Percentiles rank a stretch among this genome's conserved stretches.
These are phyloP conservation scores for Scalopus aquaticus DNA, from an alignment of 2,113 vertebrate species.

Conservation along the genomic window DNA sequence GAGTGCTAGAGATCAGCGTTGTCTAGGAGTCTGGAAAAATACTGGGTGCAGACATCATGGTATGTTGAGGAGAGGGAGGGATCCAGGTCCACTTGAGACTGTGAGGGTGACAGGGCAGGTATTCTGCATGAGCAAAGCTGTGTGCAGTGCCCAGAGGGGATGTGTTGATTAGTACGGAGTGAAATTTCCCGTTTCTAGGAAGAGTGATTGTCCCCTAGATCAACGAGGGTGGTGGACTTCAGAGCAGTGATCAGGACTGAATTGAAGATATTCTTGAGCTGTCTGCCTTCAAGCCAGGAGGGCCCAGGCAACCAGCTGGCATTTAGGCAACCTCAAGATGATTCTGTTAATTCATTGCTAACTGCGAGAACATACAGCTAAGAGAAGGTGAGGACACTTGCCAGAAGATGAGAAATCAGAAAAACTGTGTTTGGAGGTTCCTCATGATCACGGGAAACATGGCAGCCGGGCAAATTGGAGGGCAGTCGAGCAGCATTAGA, in stretches of 20 bases:
- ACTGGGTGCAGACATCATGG: background rate
- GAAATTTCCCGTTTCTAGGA: background rate
- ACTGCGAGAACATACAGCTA: rapidly evolving
- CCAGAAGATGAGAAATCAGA: too few relatives aligned
- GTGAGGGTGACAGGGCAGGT: rapidly evolving
- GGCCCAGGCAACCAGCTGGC: background rate
- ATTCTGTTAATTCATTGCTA: background rate
- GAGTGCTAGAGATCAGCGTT: background rate
- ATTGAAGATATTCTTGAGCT: background rate
- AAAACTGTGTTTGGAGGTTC: background rate
- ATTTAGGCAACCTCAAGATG: background rate
- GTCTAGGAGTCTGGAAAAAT: background rate
- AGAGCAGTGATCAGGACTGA: background rate
- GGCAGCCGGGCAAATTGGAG: too few relatives aligned
- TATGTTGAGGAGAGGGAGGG: background rate
- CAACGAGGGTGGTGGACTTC: background rate
- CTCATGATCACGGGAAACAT: too few relatives aligned
- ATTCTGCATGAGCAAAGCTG: background rate
- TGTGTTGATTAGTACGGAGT: too few relatives aligned
- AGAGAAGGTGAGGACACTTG: background rate
- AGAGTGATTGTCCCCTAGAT: background rate
- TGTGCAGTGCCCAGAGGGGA: background rate
- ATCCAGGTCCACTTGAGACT: too few relatives aligned
- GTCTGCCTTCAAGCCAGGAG: rapidly evolving
- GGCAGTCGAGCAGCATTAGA: rapidly evolving